Percentiles rank a stretch among this genome's conserved stretches.
Evolutionary conservation across 2,797 vertebrate species (phyloP).

Genomic region (Pogoniulus pusillus): DNA sequence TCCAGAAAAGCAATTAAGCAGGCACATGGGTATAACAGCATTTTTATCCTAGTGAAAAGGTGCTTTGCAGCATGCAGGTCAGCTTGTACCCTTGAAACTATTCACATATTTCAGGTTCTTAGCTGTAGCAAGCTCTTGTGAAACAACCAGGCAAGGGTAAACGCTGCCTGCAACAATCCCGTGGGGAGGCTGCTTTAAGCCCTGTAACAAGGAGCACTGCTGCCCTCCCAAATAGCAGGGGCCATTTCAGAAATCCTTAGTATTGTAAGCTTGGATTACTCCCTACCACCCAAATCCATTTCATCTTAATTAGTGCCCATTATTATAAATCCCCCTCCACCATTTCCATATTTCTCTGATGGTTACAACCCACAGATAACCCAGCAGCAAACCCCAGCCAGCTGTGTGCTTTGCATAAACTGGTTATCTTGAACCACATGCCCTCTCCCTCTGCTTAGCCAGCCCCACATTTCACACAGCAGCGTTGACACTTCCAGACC

Average conservation of each 20-base stretch:
- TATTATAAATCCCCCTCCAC: neutral
- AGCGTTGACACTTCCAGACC: neutral
- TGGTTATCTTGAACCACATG: conserved; percentile 34
- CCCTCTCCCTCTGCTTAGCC: neutral
- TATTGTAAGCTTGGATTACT: conserved; percentile 45
- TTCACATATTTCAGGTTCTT: neutral
- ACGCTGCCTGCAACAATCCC: fast-evolving
- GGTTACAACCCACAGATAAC: neutral
- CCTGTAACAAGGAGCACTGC: neutral
- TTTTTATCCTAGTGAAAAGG: neutral
- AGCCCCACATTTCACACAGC: neutral
- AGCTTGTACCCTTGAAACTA: neutral
- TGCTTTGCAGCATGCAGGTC: neutral
- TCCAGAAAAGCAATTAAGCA: neutral
- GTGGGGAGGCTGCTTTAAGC: neutral
- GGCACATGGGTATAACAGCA: neutral
- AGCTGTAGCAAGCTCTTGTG: neutral
- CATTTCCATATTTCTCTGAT: conserved; percentile 31
- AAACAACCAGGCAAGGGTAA: neutral
- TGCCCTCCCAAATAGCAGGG: conserved; percentile 9
- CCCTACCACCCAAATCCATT: conserved; percentile 29
- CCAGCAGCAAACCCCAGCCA: conserved; percentile 5
- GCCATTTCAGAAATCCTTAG: neutral
- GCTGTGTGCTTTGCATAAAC: conserved; percentile 44
- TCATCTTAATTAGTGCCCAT: conserved; percentile 1